Percentiles rank a stretch among this genome's conserved stretches.
These are phyloP conservation scores for Lycophotia porphyrea DNA, from an alignment of 2,888 invertebrate genomes.

Conservation along the genomic window DNA sequence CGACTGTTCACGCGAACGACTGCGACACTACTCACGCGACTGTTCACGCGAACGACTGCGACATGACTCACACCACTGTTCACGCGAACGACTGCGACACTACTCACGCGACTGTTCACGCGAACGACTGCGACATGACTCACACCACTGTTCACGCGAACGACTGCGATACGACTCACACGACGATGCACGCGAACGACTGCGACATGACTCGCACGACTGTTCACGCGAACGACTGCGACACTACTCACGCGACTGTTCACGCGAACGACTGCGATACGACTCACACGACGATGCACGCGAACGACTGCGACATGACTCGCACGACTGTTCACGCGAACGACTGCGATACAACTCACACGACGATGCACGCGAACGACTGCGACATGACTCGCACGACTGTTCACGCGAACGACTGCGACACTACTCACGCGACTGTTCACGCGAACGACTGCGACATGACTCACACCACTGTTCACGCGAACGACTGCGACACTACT, in stretches of 20 bases:
- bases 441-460: conserved; percentile 14
- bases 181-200: conserved; percentile 31
- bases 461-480: conserved; percentile 37
- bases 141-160: conserved; percentile 39
- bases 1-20: conserved; percentile 34
- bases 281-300: conserved; percentile 34
- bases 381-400: conserved; percentile 3
- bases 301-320: conserved; percentile 6
- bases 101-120: conserved; percentile 36
- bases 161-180: conserved; percentile 1
- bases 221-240: conserved; percentile 32
- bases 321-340: conserved; percentile 39
- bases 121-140: conserved; percentile 6
- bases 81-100: conserved; percentile 15
- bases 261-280: conserved; percentile 14
- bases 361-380: conserved; percentile 31
- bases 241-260: conserved; percentile 30
- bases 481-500: conserved; percentile 6
- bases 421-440: conserved; percentile 30
- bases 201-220: conserved; percentile 3
- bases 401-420: conserved; percentile 32
- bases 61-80: conserved; percentile 30
- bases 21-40: conserved; percentile 3
- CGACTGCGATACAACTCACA: background rate
- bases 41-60: conserved; percentile 32